Base-by-base conservation (phyloP, 2,797 vertebrate species). In the Chrosomus eos region DNA sequence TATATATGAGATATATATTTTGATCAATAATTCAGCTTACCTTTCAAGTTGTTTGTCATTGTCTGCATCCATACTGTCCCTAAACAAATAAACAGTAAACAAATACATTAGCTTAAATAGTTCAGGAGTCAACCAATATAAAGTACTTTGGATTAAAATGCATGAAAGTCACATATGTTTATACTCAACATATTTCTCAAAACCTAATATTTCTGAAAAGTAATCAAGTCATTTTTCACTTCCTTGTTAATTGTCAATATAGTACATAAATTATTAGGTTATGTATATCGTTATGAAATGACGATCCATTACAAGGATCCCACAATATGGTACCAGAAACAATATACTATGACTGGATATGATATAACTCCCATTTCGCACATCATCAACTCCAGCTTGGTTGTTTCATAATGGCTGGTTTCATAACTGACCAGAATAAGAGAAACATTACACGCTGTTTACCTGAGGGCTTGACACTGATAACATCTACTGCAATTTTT, bases 11-110 rank as follows among this genome's bases (percentile, higher is more conserved):
- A 43, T 19, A 40, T 16, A 33, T n/a, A 28, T 3, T 5, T 28
- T 58, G 23, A 13, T 16, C 13, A 21, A 11, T 73, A 51, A 23
- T n/a, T 68, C 10, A 28, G 21, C 36, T 94, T 97, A 99, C 98
- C 97, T 96, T 90, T 96, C 96, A 82, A 97, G 95, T 60, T 95
- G 95, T 91, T 98, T 97, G 83, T 99, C 98, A 93, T 97, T 99
- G 92, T 99, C 98, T 90, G 96, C 97, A 90, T 99, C 98, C 97
- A 99, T 98, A 91, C 94, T 93, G 93, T 99, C 97, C 81, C 98
- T 99, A 89, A 80, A 89, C 9, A 91, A 92, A 71, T 81, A 0
- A 64, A 79, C 26, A 31, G 84, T 73, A 80, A 87, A 79, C 36
- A 28, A 26, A 19, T 28, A 58, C 13, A 81, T 81, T 76, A 75